Percentiles rank a stretch among this genome's conserved stretches.
These are phyloP conservation scores for Ganaspis brasiliensis DNA, from an alignment of 2,888 invertebrate species.

Conservation along the genomic window DNA sequence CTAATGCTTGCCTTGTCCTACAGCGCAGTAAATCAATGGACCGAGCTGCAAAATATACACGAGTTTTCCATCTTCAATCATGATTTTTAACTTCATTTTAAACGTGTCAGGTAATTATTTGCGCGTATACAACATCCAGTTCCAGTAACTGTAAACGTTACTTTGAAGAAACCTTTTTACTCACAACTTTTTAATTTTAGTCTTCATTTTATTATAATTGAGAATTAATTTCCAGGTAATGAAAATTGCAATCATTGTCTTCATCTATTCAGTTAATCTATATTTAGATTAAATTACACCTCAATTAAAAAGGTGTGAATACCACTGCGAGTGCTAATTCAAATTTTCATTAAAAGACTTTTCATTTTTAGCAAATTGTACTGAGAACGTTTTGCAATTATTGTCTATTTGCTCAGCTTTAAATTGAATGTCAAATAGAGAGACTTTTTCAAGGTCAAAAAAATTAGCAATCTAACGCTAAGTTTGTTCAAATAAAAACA, in stretches of 20 bases:
- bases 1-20: conserved; percentile 40
- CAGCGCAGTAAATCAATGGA: conserved; percentile 37
- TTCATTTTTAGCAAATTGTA: conserved; percentile 13
- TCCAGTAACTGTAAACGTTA: conserved; percentile 8
- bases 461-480: conserved; percentile 35
- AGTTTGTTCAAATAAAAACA: conserved; percentile 31
- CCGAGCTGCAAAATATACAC: conserved; percentile 11
- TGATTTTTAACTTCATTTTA: background rate
- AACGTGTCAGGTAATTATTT: background rate
- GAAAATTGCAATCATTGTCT: no score
- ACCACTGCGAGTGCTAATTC: no score
- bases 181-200: no score
- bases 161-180: background rate
- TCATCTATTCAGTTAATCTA: no score
- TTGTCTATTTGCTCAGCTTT: background rate
- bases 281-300: no score
- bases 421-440: conserved; percentile 10
- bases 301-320: no score
- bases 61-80: conserved; percentile 6
- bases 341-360: background rate
- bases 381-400: background rate
- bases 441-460: conserved; percentile 14
- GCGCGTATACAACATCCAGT: no score
- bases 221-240: no score
- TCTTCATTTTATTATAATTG: no score